These are phyloP conservation scores for Scyliorhinus canicula DNA, from an alignment of 2,797 vertebrate genomes.

Conservation along the genomic window DNA sequence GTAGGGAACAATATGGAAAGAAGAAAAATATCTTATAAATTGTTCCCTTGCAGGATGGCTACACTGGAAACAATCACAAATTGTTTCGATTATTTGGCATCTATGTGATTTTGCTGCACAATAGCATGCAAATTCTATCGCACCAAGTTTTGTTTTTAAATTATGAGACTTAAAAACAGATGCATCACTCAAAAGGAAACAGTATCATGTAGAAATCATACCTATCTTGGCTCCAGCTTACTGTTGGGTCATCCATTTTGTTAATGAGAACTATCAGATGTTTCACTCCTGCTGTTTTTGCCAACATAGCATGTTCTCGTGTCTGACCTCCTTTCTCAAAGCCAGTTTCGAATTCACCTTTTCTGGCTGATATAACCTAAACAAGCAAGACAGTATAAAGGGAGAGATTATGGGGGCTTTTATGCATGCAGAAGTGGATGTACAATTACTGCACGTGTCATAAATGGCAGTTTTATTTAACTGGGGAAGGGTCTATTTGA, in stretches of 20 bases:
- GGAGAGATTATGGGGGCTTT: background rate
- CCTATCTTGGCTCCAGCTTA: constrained; percentile 97
- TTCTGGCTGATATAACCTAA: constrained; percentile 93
- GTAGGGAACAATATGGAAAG: background rate
- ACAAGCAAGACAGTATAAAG: constrained; percentile 40
- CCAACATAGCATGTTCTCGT: constrained; percentile 94
- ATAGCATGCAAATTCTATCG: too few relatives aligned
- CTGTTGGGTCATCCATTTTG: constrained; percentile 97
- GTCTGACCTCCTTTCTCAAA: constrained; percentile 97
- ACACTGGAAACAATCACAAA: background rate
- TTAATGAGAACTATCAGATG: constrained; percentile 96
- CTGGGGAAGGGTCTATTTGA: background rate
- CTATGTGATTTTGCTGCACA: too few relatives aligned
- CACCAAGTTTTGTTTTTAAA: background rate
- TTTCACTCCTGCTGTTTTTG: constrained; percentile 94
- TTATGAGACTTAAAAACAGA: background rate
- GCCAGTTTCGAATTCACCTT: constrained; percentile 97
- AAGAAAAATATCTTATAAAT: background rate
- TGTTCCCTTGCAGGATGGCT: background rate
- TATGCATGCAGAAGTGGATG: background rate
- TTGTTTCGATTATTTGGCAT: background rate
- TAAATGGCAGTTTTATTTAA: background rate
- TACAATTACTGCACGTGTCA: background rate
- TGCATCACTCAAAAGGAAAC: background rate
- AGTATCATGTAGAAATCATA: constrained; percentile 46